Evolutionary conservation across 2,797 vertebrate species (phyloP).

Genomic region (Gorsachius magnificus): DNA sequence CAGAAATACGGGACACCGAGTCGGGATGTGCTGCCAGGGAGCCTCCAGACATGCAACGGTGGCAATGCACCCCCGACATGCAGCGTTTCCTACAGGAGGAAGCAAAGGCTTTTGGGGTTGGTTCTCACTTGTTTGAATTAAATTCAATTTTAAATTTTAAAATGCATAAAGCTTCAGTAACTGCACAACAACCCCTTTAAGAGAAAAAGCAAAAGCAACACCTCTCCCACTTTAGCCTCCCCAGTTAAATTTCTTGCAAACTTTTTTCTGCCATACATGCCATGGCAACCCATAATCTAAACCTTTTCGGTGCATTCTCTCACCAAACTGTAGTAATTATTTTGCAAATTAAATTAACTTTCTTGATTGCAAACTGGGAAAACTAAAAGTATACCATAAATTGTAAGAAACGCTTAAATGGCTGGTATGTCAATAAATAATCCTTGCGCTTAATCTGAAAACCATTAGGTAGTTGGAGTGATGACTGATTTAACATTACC

Average conservation of each 20-base stretch:
- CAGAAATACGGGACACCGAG: fast-evolving
- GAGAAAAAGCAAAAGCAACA: background rate
- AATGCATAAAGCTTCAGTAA: background rate
- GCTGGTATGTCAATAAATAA: conserved; percentile 19
- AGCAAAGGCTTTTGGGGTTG: background rate
- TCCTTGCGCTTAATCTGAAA: conserved; percentile 1
- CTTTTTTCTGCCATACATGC: background rate
- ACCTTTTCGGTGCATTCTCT: background rate
- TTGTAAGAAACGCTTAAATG: background rate
- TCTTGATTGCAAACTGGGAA: conserved; percentile 23
- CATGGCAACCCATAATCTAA: background rate
- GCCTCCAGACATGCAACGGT: background rate
- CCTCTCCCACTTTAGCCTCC: background rate
- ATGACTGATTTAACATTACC: conserved; percentile 23
- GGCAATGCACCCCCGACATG: background rate
- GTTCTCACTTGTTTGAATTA: background rate
- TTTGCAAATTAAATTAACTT: background rate
- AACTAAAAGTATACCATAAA: background rate
- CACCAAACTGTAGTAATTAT: background rate
- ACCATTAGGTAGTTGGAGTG: background rate
- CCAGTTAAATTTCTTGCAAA: background rate
- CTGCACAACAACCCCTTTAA: background rate
- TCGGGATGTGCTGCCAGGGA: background rate
- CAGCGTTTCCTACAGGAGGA: background rate
- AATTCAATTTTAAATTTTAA: background rate